Evolutionary conservation across 2,113 vertebrate species (phyloP).

Genomic region (Ciconia maguari): DNA sequence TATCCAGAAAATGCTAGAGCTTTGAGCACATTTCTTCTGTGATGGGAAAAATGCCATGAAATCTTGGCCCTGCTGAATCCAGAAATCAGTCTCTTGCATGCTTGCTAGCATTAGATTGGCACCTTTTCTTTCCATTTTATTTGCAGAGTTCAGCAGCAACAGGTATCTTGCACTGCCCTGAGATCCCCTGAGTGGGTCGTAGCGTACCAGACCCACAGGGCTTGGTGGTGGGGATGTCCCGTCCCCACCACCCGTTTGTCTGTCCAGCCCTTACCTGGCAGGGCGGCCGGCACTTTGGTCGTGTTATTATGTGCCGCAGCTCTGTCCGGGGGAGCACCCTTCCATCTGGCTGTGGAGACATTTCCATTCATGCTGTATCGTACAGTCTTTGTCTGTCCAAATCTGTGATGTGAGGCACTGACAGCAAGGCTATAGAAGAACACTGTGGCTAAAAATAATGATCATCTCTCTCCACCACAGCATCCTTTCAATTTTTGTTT

Average conservation of each 20-base stretch:
- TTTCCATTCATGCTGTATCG: neutral
- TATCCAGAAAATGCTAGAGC: neutral
- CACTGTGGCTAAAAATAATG: neutral
- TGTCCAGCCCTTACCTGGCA: no score
- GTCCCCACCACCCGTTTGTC: rapidly evolving
- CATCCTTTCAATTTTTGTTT: neutral
- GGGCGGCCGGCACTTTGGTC: neutral
- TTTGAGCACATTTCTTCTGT: neutral
- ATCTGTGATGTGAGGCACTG: neutral
- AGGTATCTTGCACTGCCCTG: neutral
- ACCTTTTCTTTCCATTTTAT: neutral
- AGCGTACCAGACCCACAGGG: no score
- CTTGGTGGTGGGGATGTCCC: no score
- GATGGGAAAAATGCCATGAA: neutral
- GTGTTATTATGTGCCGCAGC: rapidly evolving
- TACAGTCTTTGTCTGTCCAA: rapidly evolving
- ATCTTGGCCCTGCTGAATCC: neutral
- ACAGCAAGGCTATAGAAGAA: neutral
- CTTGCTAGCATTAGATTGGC: neutral
- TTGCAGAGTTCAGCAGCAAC: neutral
- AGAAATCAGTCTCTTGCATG: neutral
- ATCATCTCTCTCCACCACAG: neutral
- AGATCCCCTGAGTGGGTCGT: rapidly evolving
- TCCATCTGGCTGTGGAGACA: rapidly evolving
- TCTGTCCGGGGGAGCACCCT: neutral